Percentiles rank a stretch among this genome's conserved stretches.
Conservation (phyloP, 2,797 vertebrate species). For the Scolopax rusticola region DNA sequence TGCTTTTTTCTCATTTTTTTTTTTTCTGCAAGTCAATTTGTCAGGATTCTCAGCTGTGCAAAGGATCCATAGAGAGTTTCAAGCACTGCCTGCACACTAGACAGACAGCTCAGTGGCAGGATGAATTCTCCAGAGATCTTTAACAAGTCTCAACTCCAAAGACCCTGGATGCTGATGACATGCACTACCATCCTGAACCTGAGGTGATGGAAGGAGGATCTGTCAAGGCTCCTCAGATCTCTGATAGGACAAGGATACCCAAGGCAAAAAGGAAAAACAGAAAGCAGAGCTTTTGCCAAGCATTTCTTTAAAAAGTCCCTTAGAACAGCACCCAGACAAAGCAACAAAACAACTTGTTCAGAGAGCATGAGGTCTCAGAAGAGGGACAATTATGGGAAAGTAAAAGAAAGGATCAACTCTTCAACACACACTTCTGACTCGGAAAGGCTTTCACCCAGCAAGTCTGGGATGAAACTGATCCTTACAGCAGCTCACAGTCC, state of each 20-base stretch:
- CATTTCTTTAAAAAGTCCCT: not conserved
- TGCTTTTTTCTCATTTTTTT: not conserved
- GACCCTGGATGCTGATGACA: not conserved
- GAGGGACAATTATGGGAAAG: not conserved
- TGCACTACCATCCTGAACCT: not conserved
- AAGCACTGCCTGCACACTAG: not conserved
- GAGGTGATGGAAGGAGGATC: not conserved
- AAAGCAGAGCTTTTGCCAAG: not conserved
- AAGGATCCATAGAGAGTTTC: not conserved
- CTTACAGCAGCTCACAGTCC: not conserved
- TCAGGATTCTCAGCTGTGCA: not conserved
- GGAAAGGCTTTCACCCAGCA: not conserved
- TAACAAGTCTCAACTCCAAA: not conserved
- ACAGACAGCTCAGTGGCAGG: not conserved
- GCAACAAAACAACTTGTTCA: not conserved
- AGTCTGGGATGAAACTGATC: not conserved
- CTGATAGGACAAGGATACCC: not conserved
- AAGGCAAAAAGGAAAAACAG: not conserved
- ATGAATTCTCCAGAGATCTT: slow-evolving; percentile 16
- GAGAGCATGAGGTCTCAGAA: not conserved
- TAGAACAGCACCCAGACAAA: not conserved
- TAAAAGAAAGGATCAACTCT: slow-evolving; percentile 9
- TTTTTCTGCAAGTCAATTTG: not conserved
- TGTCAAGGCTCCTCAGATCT: not conserved
- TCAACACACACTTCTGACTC: slow-evolving; percentile 29